These are phyloP conservation scores for Hoplostethus atlanticus DNA, from an alignment of 2,797 vertebrate species.

Conservation along the genomic window DNA sequence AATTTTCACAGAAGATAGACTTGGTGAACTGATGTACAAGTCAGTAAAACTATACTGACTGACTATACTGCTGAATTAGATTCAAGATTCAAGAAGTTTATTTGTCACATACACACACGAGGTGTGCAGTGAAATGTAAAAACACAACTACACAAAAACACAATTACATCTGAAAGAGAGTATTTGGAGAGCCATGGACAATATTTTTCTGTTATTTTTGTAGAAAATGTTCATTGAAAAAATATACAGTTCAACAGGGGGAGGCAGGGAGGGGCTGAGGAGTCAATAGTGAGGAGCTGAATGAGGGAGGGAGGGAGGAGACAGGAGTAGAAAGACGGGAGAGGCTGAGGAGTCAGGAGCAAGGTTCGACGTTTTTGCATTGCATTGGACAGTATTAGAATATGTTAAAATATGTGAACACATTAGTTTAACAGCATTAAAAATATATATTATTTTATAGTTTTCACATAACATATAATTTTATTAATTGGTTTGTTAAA, in stretches of 20 bases:
- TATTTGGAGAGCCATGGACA: too few relatives aligned
- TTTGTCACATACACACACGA: too few relatives aligned
- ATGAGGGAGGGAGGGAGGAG: neutral
- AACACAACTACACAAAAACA: too few relatives aligned
- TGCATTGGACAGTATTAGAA: neutral
- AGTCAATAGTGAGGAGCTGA: neutral
- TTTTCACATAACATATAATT: too few relatives aligned
- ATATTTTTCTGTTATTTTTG: neutral
- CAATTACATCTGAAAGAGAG: too few relatives aligned
- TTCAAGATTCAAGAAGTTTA: too few relatives aligned
- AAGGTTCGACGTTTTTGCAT: neutral
- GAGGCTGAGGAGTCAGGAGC: neutral
- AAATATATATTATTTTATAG: neutral
- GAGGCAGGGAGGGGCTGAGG: too few relatives aligned
- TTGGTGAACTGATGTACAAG: too few relatives aligned
- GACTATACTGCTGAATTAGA: too few relatives aligned
- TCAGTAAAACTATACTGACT: too few relatives aligned
- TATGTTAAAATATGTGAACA: constrained; percentile 2
- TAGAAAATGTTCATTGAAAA: neutral
- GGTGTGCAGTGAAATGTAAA: too few relatives aligned
- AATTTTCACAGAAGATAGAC: constrained; percentile 20
- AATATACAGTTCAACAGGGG: neutral
- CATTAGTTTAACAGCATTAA: constrained; percentile 3
- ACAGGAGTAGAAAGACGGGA: neutral
- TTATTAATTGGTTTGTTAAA: too few relatives aligned